phyloP scores from a whole-genome alignment of 1,140 invertebrate species.

The Aphaenogaster ashmeadi region DNA sequence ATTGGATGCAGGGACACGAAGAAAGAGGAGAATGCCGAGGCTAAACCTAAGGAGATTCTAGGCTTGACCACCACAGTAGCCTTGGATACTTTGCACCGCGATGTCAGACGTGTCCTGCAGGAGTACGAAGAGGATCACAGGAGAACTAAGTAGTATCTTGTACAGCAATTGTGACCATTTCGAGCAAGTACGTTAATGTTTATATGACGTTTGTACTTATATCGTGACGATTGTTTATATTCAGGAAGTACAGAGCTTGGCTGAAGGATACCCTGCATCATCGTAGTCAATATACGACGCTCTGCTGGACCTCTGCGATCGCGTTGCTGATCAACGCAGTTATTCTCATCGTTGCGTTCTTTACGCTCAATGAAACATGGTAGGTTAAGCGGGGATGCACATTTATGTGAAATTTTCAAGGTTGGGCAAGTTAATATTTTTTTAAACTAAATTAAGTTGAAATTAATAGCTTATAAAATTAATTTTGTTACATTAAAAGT shows the following conservation, averaged over 20 bases:
- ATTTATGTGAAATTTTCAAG: background rate
- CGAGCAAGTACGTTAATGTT: background rate
- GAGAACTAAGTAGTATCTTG: conserved; percentile 81
- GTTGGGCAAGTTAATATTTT: no score
- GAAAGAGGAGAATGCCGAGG: conserved; percentile 21
- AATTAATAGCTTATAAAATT: no score
- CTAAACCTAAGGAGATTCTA: conserved; percentile 74
- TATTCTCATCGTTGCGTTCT: conserved; percentile 85
- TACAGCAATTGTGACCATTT: background rate
- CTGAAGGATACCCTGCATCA: conserved; percentile 88
- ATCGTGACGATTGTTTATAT: conserved; percentile 60
- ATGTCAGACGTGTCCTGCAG: conserved; percentile 85
- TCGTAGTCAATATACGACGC: conserved; percentile 89
- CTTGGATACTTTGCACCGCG: conserved; percentile 85
- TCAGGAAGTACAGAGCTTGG: conserved; percentile 87
- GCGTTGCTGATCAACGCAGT: conserved; percentile 86
- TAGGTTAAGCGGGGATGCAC: conserved; percentile 59
- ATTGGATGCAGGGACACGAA: conserved; percentile 10
- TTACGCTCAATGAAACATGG: conserved; percentile 81
- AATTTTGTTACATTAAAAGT: no score
- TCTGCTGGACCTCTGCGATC: conserved; percentile 90
- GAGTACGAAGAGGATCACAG: conserved; percentile 84
- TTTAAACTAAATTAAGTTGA: no score
- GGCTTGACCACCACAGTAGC: conserved; percentile 86
- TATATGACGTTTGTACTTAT: background rate